Percentiles rank a stretch among this genome's conserved stretches.
These are phyloP conservation scores for Cariama cristata DNA, from an alignment of 2,113 vertebrate species.

Conservation along the genomic window DNA sequence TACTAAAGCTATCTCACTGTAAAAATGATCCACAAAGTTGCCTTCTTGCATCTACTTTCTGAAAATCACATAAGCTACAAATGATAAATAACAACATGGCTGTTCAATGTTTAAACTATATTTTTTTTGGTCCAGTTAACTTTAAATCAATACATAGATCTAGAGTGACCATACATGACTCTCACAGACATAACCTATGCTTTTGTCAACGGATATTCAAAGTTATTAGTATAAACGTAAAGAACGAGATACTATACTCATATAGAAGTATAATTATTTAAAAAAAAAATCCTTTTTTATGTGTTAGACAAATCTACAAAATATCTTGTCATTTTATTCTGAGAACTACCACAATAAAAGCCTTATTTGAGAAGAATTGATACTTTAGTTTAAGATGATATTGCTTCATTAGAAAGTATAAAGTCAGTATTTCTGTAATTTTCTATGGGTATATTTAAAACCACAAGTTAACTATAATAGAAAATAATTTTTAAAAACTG, in stretches of 20 bases:
- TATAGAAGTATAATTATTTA: not conserved
- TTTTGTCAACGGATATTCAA: not conserved
- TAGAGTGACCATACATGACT: not conserved
- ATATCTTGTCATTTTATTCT: not conserved
- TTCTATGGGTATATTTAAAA: not conserved
- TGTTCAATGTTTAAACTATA: not conserved
- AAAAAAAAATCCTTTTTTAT: not conserved
- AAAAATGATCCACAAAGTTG: not conserved
- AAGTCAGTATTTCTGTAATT: not conserved
- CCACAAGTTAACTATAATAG: not conserved
- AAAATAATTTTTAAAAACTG: not conserved
- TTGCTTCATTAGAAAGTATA: not conserved
- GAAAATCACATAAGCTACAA: not conserved
- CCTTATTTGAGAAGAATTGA: not conserved
- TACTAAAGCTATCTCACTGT: not conserved
- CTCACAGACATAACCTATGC: not conserved
- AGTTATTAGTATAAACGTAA: not conserved
- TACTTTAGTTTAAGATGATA: not conserved
- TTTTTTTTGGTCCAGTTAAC: not conserved
- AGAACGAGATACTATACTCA: not conserved
- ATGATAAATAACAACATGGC: not conserved
- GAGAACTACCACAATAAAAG: not conserved
- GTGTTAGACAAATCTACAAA: not conserved
- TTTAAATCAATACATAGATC: not conserved
- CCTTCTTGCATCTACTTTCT: not conserved